These are phyloP conservation scores for Hipposideros armiger DNA, from an alignment of 2,113 vertebrate genomes.

Conservation along the genomic window DNA sequence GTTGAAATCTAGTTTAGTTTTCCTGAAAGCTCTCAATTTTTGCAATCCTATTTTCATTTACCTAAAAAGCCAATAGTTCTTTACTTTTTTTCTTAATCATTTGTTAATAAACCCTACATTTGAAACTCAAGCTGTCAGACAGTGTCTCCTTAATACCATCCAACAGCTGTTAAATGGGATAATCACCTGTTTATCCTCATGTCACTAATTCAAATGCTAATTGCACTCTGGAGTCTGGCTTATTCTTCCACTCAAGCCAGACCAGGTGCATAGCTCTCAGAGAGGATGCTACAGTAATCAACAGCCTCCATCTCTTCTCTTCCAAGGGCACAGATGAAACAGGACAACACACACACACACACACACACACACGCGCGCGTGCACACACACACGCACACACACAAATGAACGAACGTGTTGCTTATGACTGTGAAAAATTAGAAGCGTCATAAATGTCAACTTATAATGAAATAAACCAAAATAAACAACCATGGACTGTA, in stretches of 20 bases:
- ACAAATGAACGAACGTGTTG: background rate
- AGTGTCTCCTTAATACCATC: slow-evolving; percentile 78
- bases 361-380: background rate
- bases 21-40: slow-evolving; percentile 47
- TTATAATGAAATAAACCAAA: background rate
- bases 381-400: background rate
- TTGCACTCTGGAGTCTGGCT: slow-evolving; percentile 76
- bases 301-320: slow-evolving; percentile 16
- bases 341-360: slow-evolving; percentile 1
- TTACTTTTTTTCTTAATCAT: slow-evolving; percentile 33
- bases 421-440: slow-evolving; percentile 35
- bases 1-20: slow-evolving; percentile 43
- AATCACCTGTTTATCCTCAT: slow-evolving; percentile 85
- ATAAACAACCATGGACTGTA: background rate
- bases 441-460: slow-evolving; percentile 17
- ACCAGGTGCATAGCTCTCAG: slow-evolving; percentile 68
- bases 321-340: slow-evolving; percentile 39
- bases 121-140: slow-evolving; percentile 73
- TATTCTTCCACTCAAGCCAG: slow-evolving; percentile 64
- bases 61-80: background rate
- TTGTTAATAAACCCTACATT: slow-evolving; percentile 70
- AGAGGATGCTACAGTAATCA: slow-evolving; percentile 58
- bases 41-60: slow-evolving; percentile 54
- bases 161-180: slow-evolving; percentile 87
- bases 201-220: slow-evolving; percentile 88